Conservation (phyloP, 2,797 vertebrate species). For the Lemur catta region DNA sequence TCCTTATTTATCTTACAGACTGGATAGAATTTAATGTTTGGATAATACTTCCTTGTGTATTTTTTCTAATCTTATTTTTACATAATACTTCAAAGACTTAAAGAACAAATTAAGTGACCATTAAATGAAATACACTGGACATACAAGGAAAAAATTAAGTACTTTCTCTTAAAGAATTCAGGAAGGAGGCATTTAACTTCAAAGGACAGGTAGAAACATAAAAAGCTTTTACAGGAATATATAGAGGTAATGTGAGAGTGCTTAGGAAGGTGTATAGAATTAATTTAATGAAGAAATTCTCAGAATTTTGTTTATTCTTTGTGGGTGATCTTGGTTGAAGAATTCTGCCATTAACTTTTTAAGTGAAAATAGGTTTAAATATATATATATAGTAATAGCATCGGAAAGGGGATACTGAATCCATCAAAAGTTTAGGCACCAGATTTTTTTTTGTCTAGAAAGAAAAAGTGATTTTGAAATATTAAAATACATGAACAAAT, state of each 20-base stretch:
- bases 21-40: neutral
- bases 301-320: neutral
- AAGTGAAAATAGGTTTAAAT: neutral
- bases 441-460: neutral
- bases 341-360: neutral
- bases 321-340: neutral
- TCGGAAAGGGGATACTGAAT: neutral
- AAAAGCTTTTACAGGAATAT: neutral
- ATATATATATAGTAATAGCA: neutral
- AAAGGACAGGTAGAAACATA: neutral
- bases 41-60: neutral
- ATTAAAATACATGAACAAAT: neutral
- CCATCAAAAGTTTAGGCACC: neutral
- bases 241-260: neutral
- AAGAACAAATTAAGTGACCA: neutral
- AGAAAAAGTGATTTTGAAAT: neutral
- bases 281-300: neutral
- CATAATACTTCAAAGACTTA: neutral
- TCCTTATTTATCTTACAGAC: neutral
- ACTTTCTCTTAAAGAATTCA: neutral
- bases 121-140: neutral
- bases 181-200: neutral
- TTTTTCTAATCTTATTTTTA: neutral
- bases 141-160: neutral
- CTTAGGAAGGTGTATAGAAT: neutral